phyloP scores from a whole-genome alignment of 2,888 invertebrate genomes.

The Eumacrocentrus americanus region DNA sequence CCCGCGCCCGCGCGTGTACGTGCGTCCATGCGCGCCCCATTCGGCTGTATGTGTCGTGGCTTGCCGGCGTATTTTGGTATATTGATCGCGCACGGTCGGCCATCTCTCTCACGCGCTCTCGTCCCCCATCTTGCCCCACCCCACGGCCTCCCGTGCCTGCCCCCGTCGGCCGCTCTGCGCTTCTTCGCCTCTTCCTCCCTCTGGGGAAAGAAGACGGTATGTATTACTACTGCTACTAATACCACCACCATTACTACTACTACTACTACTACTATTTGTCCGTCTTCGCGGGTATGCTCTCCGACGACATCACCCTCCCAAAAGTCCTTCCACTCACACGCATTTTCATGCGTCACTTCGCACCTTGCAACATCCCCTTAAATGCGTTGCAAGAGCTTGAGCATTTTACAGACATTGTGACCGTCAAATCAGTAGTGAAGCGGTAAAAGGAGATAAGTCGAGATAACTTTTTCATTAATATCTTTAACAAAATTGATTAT shows the following conservation, averaged over 20 bases:
- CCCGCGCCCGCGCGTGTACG: slow-evolving; percentile 39
- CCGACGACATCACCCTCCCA: slow-evolving; percentile 12
- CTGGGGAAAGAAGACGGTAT: slow-evolving; percentile 21
- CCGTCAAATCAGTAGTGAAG: too few species aligned
- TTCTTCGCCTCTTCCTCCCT: slow-evolving; percentile 31
- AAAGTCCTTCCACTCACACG: slow-evolving; percentile 42
- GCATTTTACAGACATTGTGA: too few species aligned
- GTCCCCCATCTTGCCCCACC: slow-evolving; percentile 32
- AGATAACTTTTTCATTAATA: too few species aligned
- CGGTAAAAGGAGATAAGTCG: too few species aligned
- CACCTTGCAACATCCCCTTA: background rate
- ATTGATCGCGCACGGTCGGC: slow-evolving; percentile 61
- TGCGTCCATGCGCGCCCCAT: slow-evolving; percentile 25
- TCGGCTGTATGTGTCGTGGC: slow-evolving; percentile 45
- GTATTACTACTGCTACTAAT: slow-evolving; percentile 18
- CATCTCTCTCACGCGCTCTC: slow-evolving; percentile 50
- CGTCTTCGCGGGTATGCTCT: slow-evolving; percentile 3
- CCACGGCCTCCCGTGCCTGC: slow-evolving; percentile 35
- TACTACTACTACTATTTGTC: slow-evolving; percentile 3
- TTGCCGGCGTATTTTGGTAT: slow-evolving; percentile 62
- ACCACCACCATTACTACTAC: slow-evolving; percentile 9
- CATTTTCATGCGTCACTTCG: slow-evolving; percentile 37
- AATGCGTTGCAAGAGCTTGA: too few species aligned
- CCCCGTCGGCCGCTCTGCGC: slow-evolving; percentile 33
- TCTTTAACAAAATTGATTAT: too few species aligned